phyloP scores from a whole-genome alignment of 1,140 invertebrate genomes.

The Lepidurus couesii region DNA sequence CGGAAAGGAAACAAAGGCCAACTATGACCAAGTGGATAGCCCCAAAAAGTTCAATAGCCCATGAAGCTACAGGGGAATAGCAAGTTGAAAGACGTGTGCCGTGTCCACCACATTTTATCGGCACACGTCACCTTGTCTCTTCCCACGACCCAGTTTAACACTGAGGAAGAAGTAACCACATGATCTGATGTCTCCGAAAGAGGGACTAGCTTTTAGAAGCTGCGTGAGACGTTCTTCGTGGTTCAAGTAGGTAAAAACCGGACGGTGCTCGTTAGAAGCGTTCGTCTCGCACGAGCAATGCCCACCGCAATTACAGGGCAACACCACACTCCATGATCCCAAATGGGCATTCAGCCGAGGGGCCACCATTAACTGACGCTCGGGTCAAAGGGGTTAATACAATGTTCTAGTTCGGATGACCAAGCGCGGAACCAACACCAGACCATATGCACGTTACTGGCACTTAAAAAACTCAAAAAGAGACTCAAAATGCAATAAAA shows the following conservation, averaged over 20 bases:
- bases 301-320: conserved; percentile 15
- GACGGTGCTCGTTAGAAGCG: background rate
- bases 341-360: conserved; percentile 1
- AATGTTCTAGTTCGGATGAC: conserved; percentile 13
- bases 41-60: background rate
- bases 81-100: background rate
- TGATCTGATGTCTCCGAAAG: background rate
- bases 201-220: too few species aligned
- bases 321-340: background rate
- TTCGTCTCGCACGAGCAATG: background rate
- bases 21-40: background rate
- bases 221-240: too few species aligned
- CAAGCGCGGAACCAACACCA: conserved; percentile 21
- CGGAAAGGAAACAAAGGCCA: background rate
- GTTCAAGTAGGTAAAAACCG: background rate
- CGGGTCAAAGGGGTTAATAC: conserved; percentile 26
- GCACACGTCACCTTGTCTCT: background rate
- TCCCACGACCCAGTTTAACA: conserved; percentile 12
- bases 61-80: background rate
- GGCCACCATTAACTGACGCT: background rate
- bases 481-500: background rate
- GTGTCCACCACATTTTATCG: background rate
- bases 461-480: background rate
- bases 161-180: background rate
- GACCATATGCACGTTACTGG: conserved; percentile 10